Evolutionary conservation across 2,888 invertebrate genomes (phyloP), one percentile per base, ranked within the genome.

Genomic region (Cataglyphis altisquamis): DNA sequence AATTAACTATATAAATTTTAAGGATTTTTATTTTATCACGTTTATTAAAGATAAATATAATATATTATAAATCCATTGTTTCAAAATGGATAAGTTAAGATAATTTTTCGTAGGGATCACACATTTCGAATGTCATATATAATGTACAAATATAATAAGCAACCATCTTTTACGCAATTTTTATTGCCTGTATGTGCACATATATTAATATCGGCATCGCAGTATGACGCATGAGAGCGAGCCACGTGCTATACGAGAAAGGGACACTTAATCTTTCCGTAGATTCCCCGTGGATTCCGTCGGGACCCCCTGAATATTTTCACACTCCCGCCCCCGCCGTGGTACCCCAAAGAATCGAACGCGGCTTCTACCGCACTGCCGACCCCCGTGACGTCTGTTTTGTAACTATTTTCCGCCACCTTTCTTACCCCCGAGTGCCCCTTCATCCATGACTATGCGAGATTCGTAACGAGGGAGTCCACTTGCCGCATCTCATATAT

Each of bases 341-440:
- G 74, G 68, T 45, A 52, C 74, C 87, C 81, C 62, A 72, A 77
- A 75, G 77, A 67, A 29, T 67, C 55, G 52, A 29, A 55, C 74
- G 48, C 45, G 64, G 78, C 32, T 72, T 67, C 70, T 41, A 72
- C 74, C 60, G 45, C 72, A 48, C 73, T 72, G 60, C 78, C 67
- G 63, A 82, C 82, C 84, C 84, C 88, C 83, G 72, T 85, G 83
- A 81, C 91, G 89, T 90, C 92, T 92, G 93, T 93, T 93, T 93
- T 92, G 92, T 93, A 93, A 92, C 91, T 91, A 93, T 93, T 93
- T 93, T 93, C 93, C 93, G 93, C 91, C 89, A 91, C 84, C 88
- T 85, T 83, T 86, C 85, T 86, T 84, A 84, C 84, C 87, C 88
- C 83, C 78, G 66, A 62, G 52, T 82, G 63, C 83, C 84, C 84